These are phyloP conservation scores for Bombus difficillimus DNA, from an alignment of 1,140 invertebrate genomes.

Conservation along the genomic window DNA sequence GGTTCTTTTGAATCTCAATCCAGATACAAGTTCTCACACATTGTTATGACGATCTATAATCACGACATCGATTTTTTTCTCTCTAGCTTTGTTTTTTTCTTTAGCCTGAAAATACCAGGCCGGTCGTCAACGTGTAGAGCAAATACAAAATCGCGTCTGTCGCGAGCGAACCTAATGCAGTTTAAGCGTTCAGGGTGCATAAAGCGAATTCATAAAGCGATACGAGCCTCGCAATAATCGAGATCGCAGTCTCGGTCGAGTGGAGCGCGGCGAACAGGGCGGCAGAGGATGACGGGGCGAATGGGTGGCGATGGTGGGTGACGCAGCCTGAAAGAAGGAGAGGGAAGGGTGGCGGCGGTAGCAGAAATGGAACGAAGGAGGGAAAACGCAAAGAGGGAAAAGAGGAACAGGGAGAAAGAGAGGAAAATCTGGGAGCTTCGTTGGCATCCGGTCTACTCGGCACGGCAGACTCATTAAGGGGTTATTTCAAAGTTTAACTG, in stretches of 20 bases:
- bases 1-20: background rate
- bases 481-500: conserved; percentile 79
- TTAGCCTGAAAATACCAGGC: conserved; percentile 41
- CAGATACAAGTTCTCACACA: too few species aligned
- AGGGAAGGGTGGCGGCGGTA: background rate
- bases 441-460: conserved; percentile 70
- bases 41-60: background rate
- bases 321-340: conserved; percentile 20
- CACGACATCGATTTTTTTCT: background rate
- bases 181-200: conserved; percentile 63
- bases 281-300: background rate
- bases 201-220: conserved; percentile 71
- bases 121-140: conserved; percentile 53
- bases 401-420: conserved; percentile 58
- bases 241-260: conserved; percentile 62
- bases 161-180: conserved; percentile 61
- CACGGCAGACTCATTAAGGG: conserved; percentile 77
- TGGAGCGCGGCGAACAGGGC: background rate
- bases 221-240: conserved; percentile 72
- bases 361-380: conserved; percentile 39
- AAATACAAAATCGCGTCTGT: conserved; percentile 45
- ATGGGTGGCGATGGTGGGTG: background rate
- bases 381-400: conserved; percentile 50
- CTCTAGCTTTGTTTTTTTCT: too few species aligned
- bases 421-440: conserved; percentile 72